Base-by-base conservation (phyloP, 2,113 vertebrate genomes). In the Microcebus tavaratra region DNA sequence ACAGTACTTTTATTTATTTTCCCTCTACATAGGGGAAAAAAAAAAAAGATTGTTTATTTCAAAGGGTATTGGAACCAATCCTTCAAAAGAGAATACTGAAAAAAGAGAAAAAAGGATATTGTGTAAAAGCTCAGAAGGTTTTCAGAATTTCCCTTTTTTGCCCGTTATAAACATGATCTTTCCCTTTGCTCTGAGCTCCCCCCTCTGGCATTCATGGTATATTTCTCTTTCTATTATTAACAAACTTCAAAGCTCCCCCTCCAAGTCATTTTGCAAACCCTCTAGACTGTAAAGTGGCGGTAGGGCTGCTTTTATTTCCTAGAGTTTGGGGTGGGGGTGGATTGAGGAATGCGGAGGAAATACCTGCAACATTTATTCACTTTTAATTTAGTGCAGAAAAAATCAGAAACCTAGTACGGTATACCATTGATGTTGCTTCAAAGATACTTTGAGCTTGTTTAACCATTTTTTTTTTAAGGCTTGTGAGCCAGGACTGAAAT, bases 151-250 rank as follows among this genome's bases (percentile, higher is more conserved):
- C 57, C 61, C 34, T 79, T 84, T 0, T 4, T 79, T 86, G 76
- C 85, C 82, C 63, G 59, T 78, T 96, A 59, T 88, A 96, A 91
- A 89, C n/a, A 86, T 7, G 95, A 95, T 97, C 95, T 67, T 98
- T 98, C 67, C 83, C 97, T 98, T 97, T 98, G 98, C 98, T 98
- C 97, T 98, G 99, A 99, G 99, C 98, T 99, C 98, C 99, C 98
- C 97, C 98, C 98, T 98, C 98, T 99, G 99, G 99, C 97, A 97
- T 96, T 91, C 86, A 59, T 78, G 59, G 31, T 67, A 91, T 88
- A 97, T 97, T 96, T 96, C 88, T 94, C 72, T 88, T 0, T 34
- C 3, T 27, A 25, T 94, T 96, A 79, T 87, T 93, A n/a, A n/a
- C 50, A 95, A 84, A 70, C 61, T 90, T 91, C 2, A 87, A 93